phyloP scores from a whole-genome alignment of 92 coral and sea anemone genomes.

The Nematostella vectensis region DNA sequence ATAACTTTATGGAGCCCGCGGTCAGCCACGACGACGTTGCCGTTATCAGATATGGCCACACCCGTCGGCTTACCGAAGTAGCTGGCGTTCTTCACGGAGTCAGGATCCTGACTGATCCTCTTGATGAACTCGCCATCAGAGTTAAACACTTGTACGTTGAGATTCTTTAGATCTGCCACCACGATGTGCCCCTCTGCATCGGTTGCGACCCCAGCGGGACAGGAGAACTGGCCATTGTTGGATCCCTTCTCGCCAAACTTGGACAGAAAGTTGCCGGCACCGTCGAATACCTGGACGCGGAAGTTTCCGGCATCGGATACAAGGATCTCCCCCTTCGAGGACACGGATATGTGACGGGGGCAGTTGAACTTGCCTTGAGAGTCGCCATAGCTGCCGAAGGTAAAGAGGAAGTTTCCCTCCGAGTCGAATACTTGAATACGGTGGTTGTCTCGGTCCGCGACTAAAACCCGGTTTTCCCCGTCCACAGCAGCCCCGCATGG shows the following conservation, averaged over 20 bases:
- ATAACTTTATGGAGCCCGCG: slow-evolving; percentile 63
- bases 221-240: slow-evolving; percentile 62
- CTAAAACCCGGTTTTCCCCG: slow-evolving; percentile 63
- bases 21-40: slow-evolving; percentile 72
- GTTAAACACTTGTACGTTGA: slow-evolving; percentile 60
- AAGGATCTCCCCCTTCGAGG: slow-evolving; percentile 51
- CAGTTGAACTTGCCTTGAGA: slow-evolving; percentile 75
- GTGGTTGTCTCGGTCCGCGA: slow-evolving; percentile 87
- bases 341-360: slow-evolving; percentile 73
- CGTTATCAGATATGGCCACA: slow-evolving; percentile 56
- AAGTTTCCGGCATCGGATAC: slow-evolving; percentile 81
- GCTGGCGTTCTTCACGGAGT: slow-evolving; percentile 28
- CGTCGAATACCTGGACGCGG: slow-evolving; percentile 63
- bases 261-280: slow-evolving; percentile 46
- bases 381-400: slow-evolving; percentile 74
- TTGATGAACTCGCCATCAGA: slow-evolving; percentile 50
- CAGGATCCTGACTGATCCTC: slow-evolving; percentile 59
- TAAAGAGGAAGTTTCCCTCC: slow-evolving; percentile 64
- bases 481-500: slow-evolving; percentile 73
- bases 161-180: slow-evolving; percentile 79
- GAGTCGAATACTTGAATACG: slow-evolving; percentile 75
- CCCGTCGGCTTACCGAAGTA: slow-evolving; percentile 74
- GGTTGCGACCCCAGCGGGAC: slow-evolving; percentile 85
- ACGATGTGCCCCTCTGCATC: slow-evolving; percentile 77
- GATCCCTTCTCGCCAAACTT: slow-evolving; percentile 72